Base-by-base conservation (phyloP, 1,140 invertebrate genomes). In the Sarcophaga peregrina region DNA sequence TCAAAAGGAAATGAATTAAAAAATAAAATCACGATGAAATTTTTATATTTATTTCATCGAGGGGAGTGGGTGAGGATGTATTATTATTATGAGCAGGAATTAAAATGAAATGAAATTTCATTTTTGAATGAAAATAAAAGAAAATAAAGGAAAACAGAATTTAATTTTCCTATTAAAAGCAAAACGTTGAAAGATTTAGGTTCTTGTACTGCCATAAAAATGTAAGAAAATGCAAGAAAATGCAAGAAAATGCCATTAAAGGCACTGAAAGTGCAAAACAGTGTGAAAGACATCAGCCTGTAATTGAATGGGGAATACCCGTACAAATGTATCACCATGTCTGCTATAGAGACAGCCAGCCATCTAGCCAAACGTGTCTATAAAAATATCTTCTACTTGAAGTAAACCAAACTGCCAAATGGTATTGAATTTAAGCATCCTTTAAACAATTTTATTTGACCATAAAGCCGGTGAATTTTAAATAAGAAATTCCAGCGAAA, bases 1-100 rank as follows among this genome's bases (percentile, higher is more conserved):
- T 68, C n/a, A 68, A n/a, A 68, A 68, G 20, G 62, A 68, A 20
- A 7, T 68, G 58, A 68, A 68, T n/a, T n/a, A n/a, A n/a, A n/a
- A n/a, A n/a, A n/a, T n/a, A n/a, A 68, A 17, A 20, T 17, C n/a
- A 20, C 8, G 62, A 20, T 68, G 62, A 20, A 58, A n/a, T 58
- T 58, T 68, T 68, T 20, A 68, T 68, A n/a, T 68, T 68, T 68
- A 10, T 68, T 8, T 15, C 6, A n/a, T 15, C 7, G 54, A 3
- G n/a, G n/a, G 15, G 15, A 58, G 54, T 15, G 8, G 5, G 13
- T 3, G 50, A 37, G 5, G 9, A 68, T 9, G 62, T n/a, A 68
- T 68, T 68, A 20, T 9, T 68, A 68, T 9, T 20, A 68, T 68
- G 20, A 68, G 8, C 54, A 25, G n/a, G 62, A 68, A 68, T 68